Evolutionary conservation across 2,888 invertebrate genomes (phyloP), one percentile per base, ranked within the genome.

Genomic region (Zhengitettix transpicula): DNA sequence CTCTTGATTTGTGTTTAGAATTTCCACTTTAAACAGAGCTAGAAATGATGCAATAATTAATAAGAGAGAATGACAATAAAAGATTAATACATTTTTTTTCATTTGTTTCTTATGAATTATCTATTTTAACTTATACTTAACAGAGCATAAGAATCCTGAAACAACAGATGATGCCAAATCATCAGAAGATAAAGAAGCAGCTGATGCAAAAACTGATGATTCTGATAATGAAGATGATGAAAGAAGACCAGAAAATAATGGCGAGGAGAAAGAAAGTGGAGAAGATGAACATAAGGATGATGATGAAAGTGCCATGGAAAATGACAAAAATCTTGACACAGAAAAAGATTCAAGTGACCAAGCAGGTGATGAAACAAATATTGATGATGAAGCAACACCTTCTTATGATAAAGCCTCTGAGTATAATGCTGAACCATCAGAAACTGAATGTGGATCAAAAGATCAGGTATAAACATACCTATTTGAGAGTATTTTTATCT

Each of bases 371-470:
- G 71, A 74, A 16, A 42, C 40, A 11, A 44, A 16, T 15, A 40
- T 16, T 65, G 70, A 74, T 61, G 40, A 64, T 69, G 47, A 63
- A 65, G 47, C 63, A 47, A 65, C 64, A 65, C 70, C 75, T 15
- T 75, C 75, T 68, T 74, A 75, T 60, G 70, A 72, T 41, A 72
- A 74, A 16, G 65, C 68, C 28, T 57, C 63, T 17, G 63, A 75
- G 28, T 64, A 67, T 17, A 59, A 63, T 42, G 64, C 67, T 0
- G 66, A 68, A 58, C 63, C 67, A n/a, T 67, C 69, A 55, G 66
- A 58, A 63, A 59, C 69, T 74, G 44, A 69, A 69, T 10, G 68
- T 42, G 75, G 75, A 17, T 72, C 75, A 42, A 70, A 75, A 40
- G 77, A 78, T 68, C 73, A 77, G 63, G 76, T 77, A 65, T 2